Evolutionary conservation across 2,113 vertebrate genomes (phyloP).

Genomic region (Prolemur simus): DNA sequence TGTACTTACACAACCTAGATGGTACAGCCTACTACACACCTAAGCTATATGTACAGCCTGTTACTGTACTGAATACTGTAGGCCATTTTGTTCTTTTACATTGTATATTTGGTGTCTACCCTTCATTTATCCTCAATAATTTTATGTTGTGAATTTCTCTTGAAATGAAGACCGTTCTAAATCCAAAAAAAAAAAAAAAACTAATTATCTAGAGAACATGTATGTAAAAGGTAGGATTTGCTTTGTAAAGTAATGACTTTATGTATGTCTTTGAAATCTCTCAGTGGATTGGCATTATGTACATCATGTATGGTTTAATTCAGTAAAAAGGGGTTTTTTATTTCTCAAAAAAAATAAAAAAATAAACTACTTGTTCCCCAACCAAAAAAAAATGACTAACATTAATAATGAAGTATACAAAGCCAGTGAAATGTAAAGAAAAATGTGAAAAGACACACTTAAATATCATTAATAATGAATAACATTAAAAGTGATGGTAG

Average conservation of each 20-base stretch:
- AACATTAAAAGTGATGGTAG: too few species aligned
- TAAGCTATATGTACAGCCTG: not conserved
- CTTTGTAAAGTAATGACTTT: not conserved
- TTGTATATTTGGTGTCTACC: not conserved
- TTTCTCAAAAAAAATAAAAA: too few species aligned
- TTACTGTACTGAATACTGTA: not conserved
- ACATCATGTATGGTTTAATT: not conserved
- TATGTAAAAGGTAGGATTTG: too few species aligned
- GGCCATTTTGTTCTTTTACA: not conserved
- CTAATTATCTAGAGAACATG: too few species aligned
- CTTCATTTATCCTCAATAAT: not conserved
- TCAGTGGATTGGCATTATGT: not conserved
- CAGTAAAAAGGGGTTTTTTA: too few species aligned
- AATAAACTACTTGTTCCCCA: too few species aligned
- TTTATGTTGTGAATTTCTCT: not conserved
- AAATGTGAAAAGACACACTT: too few species aligned
- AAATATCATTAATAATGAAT: too few species aligned
- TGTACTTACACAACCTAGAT: not conserved
- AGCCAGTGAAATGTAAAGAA: too few species aligned
- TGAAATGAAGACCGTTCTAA: not conserved
- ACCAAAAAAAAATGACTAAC: too few species aligned
- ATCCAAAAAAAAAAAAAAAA: too few species aligned
- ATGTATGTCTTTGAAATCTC: not conserved
- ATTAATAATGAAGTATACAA: too few species aligned
- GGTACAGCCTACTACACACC: not conserved